A percentile compares a stretch with the other conserved stretches of the same genome.
Conservation (phyloP, 2,113 vertebrate genomes). For the Crypturellus undulatus region DNA sequence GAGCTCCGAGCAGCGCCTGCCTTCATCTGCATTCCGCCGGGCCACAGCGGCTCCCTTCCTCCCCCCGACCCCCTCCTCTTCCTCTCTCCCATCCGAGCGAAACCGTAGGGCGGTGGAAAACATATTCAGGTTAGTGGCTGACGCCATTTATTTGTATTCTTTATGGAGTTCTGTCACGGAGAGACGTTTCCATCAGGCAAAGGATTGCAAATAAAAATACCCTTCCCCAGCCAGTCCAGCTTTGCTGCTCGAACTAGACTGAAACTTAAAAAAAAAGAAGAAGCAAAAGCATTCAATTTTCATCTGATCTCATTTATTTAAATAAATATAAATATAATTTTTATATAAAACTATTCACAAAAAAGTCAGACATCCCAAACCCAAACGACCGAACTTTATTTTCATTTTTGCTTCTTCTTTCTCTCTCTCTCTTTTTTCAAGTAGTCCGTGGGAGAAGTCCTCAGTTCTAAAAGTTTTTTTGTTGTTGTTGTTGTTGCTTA, state of each 20-base stretch:
- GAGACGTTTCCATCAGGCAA: background rate
- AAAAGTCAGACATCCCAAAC: conserved; percentile 55
- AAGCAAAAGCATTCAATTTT: background rate
- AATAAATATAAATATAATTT: conserved; percentile 99
- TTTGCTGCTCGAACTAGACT: background rate
- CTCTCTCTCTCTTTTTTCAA: background rate
- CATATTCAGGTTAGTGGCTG: conserved; percentile 1
- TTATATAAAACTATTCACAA: conserved; percentile 89
- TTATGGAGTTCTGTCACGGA: background rate
- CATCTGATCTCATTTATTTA: conserved; percentile 87
- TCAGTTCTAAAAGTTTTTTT: background rate
- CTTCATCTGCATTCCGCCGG: background rate
- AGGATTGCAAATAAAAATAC: background rate
- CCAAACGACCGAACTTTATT: conserved; percentile 9
- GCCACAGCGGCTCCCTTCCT: background rate
- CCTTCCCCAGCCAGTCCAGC: background rate
- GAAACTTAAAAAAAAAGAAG: background rate
- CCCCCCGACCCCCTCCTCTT: background rate
- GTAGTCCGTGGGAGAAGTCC: conserved; percentile 36
- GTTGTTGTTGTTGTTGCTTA: no score
- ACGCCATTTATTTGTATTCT: conserved; percentile 47
- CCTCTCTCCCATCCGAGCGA: background rate
- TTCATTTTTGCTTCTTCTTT: no score
- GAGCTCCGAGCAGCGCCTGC: background rate
- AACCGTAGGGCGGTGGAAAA: background rate